These are phyloP conservation scores for Neodon shergylaensis DNA, from an alignment of 2,113 vertebrate species.

Conservation along the genomic window DNA sequence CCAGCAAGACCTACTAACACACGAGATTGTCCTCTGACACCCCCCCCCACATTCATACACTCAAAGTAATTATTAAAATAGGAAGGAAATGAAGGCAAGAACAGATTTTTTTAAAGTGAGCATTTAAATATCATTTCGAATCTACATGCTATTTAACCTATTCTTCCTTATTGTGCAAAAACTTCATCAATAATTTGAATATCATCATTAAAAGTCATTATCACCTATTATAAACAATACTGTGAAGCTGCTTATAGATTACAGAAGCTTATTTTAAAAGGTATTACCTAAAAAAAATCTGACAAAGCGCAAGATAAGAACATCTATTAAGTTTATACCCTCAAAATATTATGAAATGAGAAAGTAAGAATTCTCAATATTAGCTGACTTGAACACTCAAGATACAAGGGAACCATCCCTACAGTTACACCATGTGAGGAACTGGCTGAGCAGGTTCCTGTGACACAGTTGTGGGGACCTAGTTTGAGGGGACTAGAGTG, in stretches of 20 bases:
- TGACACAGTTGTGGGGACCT: background rate
- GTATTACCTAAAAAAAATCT: background rate
- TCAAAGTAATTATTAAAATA: background rate
- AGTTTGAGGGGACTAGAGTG: background rate
- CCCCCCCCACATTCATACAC: background rate
- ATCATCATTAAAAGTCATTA: background rate
- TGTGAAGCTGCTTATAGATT: background rate
- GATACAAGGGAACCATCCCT: background rate
- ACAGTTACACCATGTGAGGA: background rate
- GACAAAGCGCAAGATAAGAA: background rate
- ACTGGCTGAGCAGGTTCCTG: background rate
- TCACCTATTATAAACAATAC: background rate
- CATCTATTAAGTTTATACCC: background rate
- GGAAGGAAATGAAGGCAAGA: background rate
- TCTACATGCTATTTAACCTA: background rate
- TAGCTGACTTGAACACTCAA: background rate
- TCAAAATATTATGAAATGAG: background rate
- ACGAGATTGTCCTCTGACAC: background rate
- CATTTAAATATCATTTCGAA: background rate
- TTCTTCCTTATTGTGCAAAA: background rate
- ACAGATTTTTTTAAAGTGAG: background rate
- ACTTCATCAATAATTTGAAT: background rate
- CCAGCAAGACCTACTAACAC: background rate
- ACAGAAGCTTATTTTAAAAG: conserved; percentile 10
- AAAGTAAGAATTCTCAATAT: background rate